phyloP scores from a whole-genome alignment of 2,888 invertebrate genomes.

The Xanthia togata region DNA sequence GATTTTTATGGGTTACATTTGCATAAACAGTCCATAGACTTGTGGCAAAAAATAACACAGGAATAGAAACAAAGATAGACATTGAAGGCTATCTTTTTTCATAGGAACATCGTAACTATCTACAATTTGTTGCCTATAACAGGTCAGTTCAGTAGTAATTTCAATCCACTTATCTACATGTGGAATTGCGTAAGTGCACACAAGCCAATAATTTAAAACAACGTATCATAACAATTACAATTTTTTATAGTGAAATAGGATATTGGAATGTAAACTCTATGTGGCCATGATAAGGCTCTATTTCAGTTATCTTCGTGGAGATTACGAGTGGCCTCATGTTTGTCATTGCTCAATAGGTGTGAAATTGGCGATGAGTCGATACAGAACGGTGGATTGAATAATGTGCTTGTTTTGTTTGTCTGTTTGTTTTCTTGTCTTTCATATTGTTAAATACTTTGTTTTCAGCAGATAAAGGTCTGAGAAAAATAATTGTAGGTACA shows the following conservation, averaged over 20 bases:
- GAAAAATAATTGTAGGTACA: neutral
- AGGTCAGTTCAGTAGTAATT: conserved; percentile 50
- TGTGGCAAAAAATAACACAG: conserved; percentile 27
- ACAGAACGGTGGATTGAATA: conserved; percentile 74
- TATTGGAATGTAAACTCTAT: conserved; percentile 61
- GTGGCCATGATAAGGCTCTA: conserved; percentile 51
- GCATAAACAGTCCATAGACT: conserved; percentile 43
- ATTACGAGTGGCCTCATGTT: conserved; percentile 68
- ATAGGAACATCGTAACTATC: conserved; percentile 32
- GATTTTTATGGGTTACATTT: conserved; percentile 57
- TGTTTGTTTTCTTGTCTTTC: conserved; percentile 49
- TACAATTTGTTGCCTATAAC: conserved; percentile 29
- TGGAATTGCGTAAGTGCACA: conserved; percentile 66
- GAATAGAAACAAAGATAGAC: conserved; percentile 32
- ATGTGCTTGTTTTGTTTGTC: conserved; percentile 69
- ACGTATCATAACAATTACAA: conserved; percentile 64
- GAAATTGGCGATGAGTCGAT: conserved; percentile 81
- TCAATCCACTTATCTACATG: conserved; percentile 63
- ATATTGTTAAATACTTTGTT: conserved; percentile 11
- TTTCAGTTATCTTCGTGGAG: conserved; percentile 59
- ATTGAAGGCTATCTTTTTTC: conserved; percentile 35
- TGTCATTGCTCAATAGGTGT: conserved; percentile 81
- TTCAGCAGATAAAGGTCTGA: neutral
- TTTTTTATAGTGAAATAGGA: conserved; percentile 42
- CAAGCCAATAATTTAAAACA: conserved; percentile 72